Percentiles rank a stretch among this genome's conserved stretches.
Evolutionary conservation across 2,888 invertebrate genomes (phyloP).

Genomic region (Buathra laborator): DNA sequence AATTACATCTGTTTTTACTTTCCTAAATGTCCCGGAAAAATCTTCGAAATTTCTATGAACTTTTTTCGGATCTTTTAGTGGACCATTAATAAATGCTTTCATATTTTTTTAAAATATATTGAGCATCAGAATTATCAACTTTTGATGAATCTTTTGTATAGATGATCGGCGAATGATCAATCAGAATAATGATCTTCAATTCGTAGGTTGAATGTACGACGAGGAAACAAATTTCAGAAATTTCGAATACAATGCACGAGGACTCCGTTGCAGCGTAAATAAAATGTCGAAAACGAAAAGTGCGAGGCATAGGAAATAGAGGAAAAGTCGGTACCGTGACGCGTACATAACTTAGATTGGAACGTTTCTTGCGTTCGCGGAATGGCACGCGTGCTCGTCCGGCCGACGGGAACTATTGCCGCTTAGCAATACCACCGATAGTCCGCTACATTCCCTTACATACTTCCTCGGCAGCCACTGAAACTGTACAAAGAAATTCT

Average conservation of each 20-base stretch:
- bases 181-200: background rate
- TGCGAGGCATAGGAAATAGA: conserved; percentile 36
- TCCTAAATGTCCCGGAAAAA: too few relatives aligned
- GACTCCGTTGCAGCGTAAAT: background rate
- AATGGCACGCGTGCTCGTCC: conserved; percentile 71
- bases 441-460: conserved; percentile 20
- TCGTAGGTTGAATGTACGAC: background rate
- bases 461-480: background rate
- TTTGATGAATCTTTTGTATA: too few relatives aligned
- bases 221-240: conserved; percentile 8
- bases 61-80: too few relatives aligned
- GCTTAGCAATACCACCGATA: background rate
- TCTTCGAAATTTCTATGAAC: too few relatives aligned
- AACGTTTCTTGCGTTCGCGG: conserved; percentile 68
- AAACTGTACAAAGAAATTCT: background rate
- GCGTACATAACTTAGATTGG: conserved; percentile 71
- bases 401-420: conserved; percentile 2
- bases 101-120: too few relatives aligned
- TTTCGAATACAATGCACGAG: background rate
- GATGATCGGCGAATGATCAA: too few relatives aligned
- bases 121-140: too few relatives aligned
- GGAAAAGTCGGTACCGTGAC: conserved; percentile 38
- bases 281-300: conserved; percentile 20
- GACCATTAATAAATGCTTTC: too few relatives aligned
- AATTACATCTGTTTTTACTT: too few relatives aligned